Evolutionary conservation across 2,797 vertebrate species (phyloP).

Genomic region (Danio albolineatus): DNA sequence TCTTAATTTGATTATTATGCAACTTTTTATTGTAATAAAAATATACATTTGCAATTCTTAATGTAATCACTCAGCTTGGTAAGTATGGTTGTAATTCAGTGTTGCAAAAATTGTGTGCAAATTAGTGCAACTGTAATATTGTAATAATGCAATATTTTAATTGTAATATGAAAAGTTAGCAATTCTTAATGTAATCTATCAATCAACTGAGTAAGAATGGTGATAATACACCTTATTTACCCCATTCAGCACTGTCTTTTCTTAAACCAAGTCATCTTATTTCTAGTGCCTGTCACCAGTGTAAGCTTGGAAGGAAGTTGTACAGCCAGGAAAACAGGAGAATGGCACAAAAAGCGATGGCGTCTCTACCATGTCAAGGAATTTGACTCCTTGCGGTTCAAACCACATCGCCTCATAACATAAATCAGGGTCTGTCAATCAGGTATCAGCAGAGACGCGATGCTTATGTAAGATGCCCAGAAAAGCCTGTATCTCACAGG

Average conservation of each 20-base stretch:
- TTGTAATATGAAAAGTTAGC: too few relatives aligned
- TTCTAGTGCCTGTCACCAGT: conserved; percentile 69
- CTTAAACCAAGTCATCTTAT: conserved; percentile 69
- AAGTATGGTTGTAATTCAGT: too few relatives aligned
- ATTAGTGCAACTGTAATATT: too few relatives aligned
- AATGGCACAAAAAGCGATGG: conserved; percentile 38
- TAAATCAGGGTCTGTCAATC: conserved; percentile 58
- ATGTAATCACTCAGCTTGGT: too few relatives aligned
- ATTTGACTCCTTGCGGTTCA: conserved; percentile 46
- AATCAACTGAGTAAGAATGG: too few relatives aligned
- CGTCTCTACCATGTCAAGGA: conserved; percentile 43
- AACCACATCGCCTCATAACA: conserved; percentile 52
- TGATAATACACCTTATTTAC: too few relatives aligned
- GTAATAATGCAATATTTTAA: too few relatives aligned
- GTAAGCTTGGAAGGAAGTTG: conserved; percentile 50
- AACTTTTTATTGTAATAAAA: too few relatives aligned
- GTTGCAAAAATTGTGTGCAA: too few relatives aligned
- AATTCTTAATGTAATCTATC: too few relatives aligned
- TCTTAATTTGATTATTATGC: too few relatives aligned
- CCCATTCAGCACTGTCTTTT: background rate
- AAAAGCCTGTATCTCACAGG: conserved; percentile 41
- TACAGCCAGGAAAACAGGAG: conserved; percentile 15
- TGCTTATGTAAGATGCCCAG: conserved; percentile 47
- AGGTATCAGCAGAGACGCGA: conserved; percentile 48
- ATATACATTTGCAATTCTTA: too few relatives aligned